A percentile compares a stretch with the other conserved stretches of the same genome.
Evolutionary conservation across 1,140 invertebrate species (phyloP).

Genomic region (Micrasema longulum): DNA sequence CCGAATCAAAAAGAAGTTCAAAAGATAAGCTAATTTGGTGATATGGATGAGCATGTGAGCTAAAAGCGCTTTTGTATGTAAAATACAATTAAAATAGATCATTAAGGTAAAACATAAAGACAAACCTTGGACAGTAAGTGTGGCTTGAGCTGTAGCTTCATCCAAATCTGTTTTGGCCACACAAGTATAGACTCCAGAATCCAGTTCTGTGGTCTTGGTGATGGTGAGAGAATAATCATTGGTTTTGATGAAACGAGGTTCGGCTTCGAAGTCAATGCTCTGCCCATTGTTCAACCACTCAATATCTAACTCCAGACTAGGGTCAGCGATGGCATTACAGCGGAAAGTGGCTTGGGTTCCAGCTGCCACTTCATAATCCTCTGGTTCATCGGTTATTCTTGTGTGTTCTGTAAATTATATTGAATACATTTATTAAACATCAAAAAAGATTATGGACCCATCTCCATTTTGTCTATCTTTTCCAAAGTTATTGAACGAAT

Average conservation of each 20-base stretch:
- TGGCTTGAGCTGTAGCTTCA: conserved; percentile 83
- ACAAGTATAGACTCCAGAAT: conserved; percentile 96
- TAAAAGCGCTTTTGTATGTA: no score
- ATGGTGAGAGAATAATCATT: conserved; percentile 95
- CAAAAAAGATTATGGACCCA: no score
- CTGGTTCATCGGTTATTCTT: conserved; percentile 85
- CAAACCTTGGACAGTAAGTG: conserved; percentile 89
- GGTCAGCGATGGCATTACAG: conserved; percentile 91
- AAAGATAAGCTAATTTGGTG: no score
- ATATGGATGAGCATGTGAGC: no score
- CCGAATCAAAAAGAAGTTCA: no score
- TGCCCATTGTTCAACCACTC: conserved; percentile 90
- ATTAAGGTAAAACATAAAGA: not conserved
- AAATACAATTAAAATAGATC: not conserved
- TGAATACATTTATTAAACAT: no score
- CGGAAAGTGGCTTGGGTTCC: conserved; percentile 91
- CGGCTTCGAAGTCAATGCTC: conserved; percentile 87
- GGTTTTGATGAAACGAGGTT: conserved; percentile 84
- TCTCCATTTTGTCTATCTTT: no score
- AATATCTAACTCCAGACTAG: conserved; percentile 82
- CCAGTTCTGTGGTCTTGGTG: conserved; percentile 91
- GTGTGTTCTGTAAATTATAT: conserved; percentile 80
- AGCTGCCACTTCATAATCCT: conserved; percentile 91
- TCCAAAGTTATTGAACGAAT: no score
- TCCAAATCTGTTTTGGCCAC: conserved; percentile 93